These are phyloP conservation scores for Steinernema khuongi DNA, from an alignment of 1,140 invertebrate genomes.

Conservation along the genomic window DNA sequence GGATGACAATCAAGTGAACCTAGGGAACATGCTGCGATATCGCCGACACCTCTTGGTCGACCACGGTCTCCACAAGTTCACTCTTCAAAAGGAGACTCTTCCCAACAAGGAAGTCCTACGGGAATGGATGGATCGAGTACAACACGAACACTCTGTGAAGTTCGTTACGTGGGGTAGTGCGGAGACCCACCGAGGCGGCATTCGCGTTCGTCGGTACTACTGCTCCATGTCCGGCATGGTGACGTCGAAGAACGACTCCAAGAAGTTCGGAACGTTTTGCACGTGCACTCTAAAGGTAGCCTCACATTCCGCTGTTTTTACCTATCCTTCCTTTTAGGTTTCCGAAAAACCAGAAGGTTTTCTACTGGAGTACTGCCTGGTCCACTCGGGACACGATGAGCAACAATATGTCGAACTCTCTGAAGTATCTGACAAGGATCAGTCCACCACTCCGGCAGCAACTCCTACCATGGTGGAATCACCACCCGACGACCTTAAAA, in stretches of 20 bases:
- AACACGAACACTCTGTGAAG: background rate
- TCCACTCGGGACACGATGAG: background rate
- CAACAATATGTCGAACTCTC: background rate
- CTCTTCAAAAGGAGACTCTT: background rate
- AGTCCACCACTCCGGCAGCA: background rate
- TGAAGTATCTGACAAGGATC: no score
- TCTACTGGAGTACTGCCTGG: background rate
- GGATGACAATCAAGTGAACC: background rate
- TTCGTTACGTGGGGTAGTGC: conserved; percentile 6
- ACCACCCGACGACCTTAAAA: no score
- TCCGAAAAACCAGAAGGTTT: background rate
- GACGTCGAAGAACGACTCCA: background rate
- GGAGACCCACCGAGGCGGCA: background rate
- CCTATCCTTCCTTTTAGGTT: background rate
- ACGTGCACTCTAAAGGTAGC: background rate
- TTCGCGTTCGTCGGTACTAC: conserved; percentile 2
- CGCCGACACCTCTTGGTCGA: background rate
- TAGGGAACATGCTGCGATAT: background rate
- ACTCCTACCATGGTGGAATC: background rate
- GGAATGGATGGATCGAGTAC: background rate
- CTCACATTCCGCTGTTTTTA: background rate
- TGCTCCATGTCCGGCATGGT: conserved; percentile 7
- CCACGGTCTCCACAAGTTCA: background rate
- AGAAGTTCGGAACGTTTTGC: background rate
- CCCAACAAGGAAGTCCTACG: background rate